Evolutionary conservation across 2,113 vertebrate genomes (phyloP).

Genomic region (Ursus arctos): DNA sequence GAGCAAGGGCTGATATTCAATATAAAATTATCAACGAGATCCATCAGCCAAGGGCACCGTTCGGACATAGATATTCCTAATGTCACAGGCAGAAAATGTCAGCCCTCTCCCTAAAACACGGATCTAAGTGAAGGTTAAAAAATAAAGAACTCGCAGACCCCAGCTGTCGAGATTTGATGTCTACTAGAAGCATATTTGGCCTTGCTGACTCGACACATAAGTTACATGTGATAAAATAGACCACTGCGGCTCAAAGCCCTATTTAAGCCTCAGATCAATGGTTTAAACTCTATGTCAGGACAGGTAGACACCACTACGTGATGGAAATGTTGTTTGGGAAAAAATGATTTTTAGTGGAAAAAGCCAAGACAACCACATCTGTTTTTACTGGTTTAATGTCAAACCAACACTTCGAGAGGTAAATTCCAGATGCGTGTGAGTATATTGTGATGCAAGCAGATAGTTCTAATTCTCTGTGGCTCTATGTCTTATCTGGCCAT

Average conservation of each 20-base stretch:
- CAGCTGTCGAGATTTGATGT: slow-evolving; percentile 43
- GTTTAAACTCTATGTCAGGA: slow-evolving; percentile 43
- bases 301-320: not conserved
- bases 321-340: slow-evolving; percentile 63
- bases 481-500: not conserved
- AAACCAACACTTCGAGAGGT: not conserved
- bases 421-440: not conserved
- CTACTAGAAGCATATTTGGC: not conserved
- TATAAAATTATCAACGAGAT: slow-evolving; percentile 47
- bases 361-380: slow-evolving; percentile 25
- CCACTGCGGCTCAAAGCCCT: not conserved
- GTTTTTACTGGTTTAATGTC: slow-evolving; percentile 34
- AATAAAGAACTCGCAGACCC: slow-evolving; percentile 45
- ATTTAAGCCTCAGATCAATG: slow-evolving; percentile 67
- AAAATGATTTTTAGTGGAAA: slow-evolving; percentile 61
- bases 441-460: not conserved
- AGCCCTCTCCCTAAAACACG: slow-evolving; percentile 5
- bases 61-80: slow-evolving; percentile 11
- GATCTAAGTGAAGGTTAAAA: slow-evolving; percentile 62
- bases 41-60: slow-evolving; percentile 5
- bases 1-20: not conserved
- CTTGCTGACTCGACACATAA: slow-evolving; percentile 74
- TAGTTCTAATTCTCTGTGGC: not conserved
- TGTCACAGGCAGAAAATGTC: slow-evolving; percentile 33
- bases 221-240: slow-evolving; percentile 64